phyloP scores from a whole-genome alignment of 2,888 invertebrate genomes.

The Cotesia congregata region DNA sequence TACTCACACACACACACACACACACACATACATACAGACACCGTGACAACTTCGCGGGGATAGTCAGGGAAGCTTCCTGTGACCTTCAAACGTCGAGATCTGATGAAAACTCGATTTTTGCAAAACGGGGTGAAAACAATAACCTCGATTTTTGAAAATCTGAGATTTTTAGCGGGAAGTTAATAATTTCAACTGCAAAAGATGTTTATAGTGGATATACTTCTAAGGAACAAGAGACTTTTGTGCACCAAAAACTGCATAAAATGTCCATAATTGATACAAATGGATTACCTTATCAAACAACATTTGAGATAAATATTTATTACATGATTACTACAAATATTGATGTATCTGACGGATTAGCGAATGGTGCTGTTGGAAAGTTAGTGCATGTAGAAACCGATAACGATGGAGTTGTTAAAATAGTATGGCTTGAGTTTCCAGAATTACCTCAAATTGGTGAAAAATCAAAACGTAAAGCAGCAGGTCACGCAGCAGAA shows the following conservation, averaged over 20 bases:
- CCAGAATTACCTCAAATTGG: neutral
- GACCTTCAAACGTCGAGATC: too few relatives aligned
- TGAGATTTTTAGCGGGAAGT: too few relatives aligned
- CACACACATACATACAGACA: too few relatives aligned
- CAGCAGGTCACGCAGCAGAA: neutral
- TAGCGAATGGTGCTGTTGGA: constrained; percentile 13
- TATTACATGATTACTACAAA: constrained; percentile 19
- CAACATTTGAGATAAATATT: neutral
- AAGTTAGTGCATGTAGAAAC: neutral
- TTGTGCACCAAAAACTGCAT: constrained; percentile 8
- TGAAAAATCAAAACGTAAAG: constrained; percentile 14
- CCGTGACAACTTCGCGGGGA: too few relatives aligned
- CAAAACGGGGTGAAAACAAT: too few relatives aligned
- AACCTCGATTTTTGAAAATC: too few relatives aligned
- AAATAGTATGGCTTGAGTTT: neutral
- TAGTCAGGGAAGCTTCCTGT: too few relatives aligned
- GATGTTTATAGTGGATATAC: constrained; percentile 46
- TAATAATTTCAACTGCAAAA: constrained; percentile 48
- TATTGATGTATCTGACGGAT: constrained; percentile 14
- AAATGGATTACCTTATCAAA: constrained; percentile 4
- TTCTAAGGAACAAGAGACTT: constrained; percentile 37
- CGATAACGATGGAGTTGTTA: neutral
- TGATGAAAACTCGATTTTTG: too few relatives aligned
- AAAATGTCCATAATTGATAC: constrained; percentile 10
- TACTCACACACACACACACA: too few relatives aligned